Evolutionary conservation across 2,888 invertebrate genomes (phyloP).

Genomic region (Coleophora deauratella): DNA sequence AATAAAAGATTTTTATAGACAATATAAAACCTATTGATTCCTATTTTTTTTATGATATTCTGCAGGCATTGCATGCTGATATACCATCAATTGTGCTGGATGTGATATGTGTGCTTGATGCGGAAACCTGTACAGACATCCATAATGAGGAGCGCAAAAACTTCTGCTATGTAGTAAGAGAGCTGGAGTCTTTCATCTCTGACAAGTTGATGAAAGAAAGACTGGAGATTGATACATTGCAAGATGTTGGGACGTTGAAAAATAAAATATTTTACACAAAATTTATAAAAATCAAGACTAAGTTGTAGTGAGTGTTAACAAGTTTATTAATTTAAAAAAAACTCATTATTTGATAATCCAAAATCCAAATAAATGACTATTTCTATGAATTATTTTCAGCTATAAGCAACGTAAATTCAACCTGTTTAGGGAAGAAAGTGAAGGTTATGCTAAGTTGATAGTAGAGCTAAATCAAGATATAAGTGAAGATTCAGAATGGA

Average conservation of each 20-base stretch:
- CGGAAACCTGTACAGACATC: constrained; percentile 82
- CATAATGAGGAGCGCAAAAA: constrained; percentile 82
- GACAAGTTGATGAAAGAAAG: constrained; percentile 93
- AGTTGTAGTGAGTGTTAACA: constrained; percentile 89
- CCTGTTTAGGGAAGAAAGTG: constrained; percentile 98
- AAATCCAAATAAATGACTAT: constrained; percentile 4
- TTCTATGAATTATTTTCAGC: constrained; percentile 81
- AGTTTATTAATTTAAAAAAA: background rate
- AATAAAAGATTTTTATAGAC: no score
- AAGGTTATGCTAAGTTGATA: constrained; percentile 97
- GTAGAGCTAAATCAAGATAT: constrained; percentile 93
- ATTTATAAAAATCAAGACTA: constrained; percentile 98
- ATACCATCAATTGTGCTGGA: constrained; percentile 89
- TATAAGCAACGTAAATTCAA: constrained; percentile 99
- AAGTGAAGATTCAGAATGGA: constrained; percentile 76
- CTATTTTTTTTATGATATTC: constrained; percentile 9
- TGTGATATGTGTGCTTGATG: constrained; percentile 88
- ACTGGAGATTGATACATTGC: constrained; percentile 93
- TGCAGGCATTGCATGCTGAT: constrained; percentile 83
- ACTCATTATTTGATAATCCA: background rate
- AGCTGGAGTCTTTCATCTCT: constrained; percentile 86
- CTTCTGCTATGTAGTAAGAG: constrained; percentile 85
- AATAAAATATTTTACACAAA: constrained; percentile 94
- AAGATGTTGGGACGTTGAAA: constrained; percentile 91
- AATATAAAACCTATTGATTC: no score